Evolutionary conservation across 2,113 vertebrate genomes (phyloP), one percentile per base, ranked within the genome.

Genomic region (Anoplopoma fimbria): DNA sequence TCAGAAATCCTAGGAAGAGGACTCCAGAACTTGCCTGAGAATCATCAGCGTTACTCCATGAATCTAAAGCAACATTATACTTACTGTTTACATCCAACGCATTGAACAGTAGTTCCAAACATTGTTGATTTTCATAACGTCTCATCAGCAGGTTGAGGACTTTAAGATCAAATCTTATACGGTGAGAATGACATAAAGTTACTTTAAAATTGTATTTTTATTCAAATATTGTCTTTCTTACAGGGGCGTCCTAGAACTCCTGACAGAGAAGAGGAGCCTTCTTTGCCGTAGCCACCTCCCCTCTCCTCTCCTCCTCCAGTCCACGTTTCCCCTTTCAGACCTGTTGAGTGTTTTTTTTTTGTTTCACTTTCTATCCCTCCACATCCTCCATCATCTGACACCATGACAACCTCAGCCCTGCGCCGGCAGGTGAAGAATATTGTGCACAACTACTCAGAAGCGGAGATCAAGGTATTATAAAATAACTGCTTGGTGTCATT

Each of bases 371-470:
- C 49, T 67, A 25, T 38, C 70, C 71, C 63, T 82, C 45, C 75
- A 33, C 82, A 63, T 79, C 83, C 69, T 70, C 45, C 83, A 58
- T 89, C 93, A 74, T 88, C 70, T 36, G 55, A 91, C 94, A 63
- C 92, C 94, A 99, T 99, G 98, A 98, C 97, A 42, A 99, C 98
- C 65, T 98, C 97, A 0, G 97, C 97, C 0, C 93, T 99, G 91
- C 97, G 98, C 10, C 96, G 98, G 74, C 98, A 99, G 93, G 97
- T 99, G 86, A 99, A 99, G 89, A 99, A 99, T 90, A 97, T 99
- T 0, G 97, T 99, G 75, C 97, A 98, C 95, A 99, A 99, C 92
- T 99, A 99, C 90, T 97, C 98, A 0, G 97, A 99, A 86, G 98
- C 98, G 0, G 98, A 99, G 93, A 96, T 99, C 81, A 99, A 99